Evolutionary conservation across 1,140 invertebrate genomes (phyloP), one percentile per base, ranked within the genome.

Genomic region (Hyphantria cunea): DNA sequence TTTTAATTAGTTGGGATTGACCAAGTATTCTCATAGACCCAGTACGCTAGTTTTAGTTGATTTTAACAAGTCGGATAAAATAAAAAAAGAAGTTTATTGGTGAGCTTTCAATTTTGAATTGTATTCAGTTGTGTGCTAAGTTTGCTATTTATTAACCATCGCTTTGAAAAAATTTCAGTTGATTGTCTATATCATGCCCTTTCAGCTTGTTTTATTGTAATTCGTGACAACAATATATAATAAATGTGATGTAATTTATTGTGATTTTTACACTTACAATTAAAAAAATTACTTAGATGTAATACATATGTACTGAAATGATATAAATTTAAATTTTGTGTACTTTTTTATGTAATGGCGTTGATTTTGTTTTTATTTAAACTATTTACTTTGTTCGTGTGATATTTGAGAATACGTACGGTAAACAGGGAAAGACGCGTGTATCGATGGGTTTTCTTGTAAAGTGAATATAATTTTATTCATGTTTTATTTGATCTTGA

Each of bases 211-310:
- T 25, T 25, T 5, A 25, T 13, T 12, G 11, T 44, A 33, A 41
- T 15, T n/a, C 39, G 32, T 56, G 41, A 56, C 53, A 47, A 31
- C 41, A 56, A 15, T 56, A 34, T 9, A 7, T 31, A 54, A 47
- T 56, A 56, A 45, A 45, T 56, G 53, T 56, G 53, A 56, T 47
- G 17, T 47, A 45, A 47, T 47, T 56, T 25, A 47, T 47, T 56
- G 53, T 56, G 53, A 56, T 56, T 56, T 56, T 47, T 56, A 56
- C 53, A 56, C 42, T 13, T 34, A 42, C 7, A 44, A 10, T n/a
- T n/a, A n/a, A n/a, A n/a, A n/a, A n/a, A n/a, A n/a, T n/a, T 37
- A 37, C 11, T 8, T 15, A 47, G 32, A 7, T 15, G 8, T 25
- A 13, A 41, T 44, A 41, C 8, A 42, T 42, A n/a, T 54, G 15